A percentile compares a stretch with the other conserved stretches of the same genome.
Conservation (phyloP, 2,797 vertebrate genomes). For the Phrynocephalus vlangalii region DNA sequence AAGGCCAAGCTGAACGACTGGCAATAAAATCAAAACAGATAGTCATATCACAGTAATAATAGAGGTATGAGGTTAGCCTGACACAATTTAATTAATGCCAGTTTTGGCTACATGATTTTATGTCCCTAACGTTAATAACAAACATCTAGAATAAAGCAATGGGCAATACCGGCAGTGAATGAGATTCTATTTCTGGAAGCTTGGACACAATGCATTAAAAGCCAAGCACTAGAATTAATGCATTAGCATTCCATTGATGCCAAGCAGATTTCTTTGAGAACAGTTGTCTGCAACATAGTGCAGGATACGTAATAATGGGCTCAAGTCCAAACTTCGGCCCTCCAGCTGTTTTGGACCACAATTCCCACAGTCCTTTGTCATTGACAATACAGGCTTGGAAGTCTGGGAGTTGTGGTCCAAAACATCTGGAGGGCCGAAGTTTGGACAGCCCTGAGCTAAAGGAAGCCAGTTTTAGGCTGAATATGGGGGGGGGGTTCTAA, state of each 20-base stretch:
- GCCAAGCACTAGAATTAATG: too few species aligned
- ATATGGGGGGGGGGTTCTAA: too few species aligned
- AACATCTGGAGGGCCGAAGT: too few species aligned
- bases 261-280: background rate
- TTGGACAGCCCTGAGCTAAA: too few species aligned
- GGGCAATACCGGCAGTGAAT: background rate
- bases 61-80: slow-evolving; percentile 39
- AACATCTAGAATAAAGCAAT: slow-evolving; percentile 16
- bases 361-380: too few species aligned
- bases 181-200: slow-evolving; percentile 25
- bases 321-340: too few species aligned
- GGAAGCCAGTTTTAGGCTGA: too few species aligned
- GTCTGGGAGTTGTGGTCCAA: too few species aligned
- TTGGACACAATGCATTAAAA: too few species aligned
- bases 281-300: background rate
- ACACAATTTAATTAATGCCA: slow-evolving; percentile 30
- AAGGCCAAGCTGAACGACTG: slow-evolving; percentile 48
- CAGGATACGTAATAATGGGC: too few species aligned
- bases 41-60: slow-evolving; percentile 23
- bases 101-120: background rate
- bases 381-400: too few species aligned
- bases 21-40: slow-evolving; percentile 49
- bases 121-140: background rate
- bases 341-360: too few species aligned
- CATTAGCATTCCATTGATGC: background rate